These are phyloP conservation scores for Platycnemis pennipes DNA, from an alignment of 2,888 invertebrate genomes.

Conservation along the genomic window DNA sequence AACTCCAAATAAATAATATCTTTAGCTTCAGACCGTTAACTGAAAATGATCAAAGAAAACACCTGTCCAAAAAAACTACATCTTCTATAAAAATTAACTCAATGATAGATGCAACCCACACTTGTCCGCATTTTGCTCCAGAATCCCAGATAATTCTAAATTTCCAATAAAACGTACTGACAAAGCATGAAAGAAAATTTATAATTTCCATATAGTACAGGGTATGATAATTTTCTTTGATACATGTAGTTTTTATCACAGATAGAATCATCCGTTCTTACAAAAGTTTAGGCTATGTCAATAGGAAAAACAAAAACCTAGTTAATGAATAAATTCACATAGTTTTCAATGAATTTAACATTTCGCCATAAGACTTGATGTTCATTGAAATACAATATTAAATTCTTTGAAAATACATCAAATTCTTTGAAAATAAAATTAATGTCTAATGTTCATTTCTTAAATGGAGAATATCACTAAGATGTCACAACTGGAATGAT, in stretches of 20 bases:
- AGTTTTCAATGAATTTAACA: not conserved
- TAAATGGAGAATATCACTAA: not conserved
- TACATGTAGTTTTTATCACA: not conserved
- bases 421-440: not conserved
- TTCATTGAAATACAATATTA: too few species aligned
- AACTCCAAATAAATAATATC: too few species aligned
- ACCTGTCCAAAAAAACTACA: too few species aligned
- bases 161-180: not conserved
- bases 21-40: too few species aligned
- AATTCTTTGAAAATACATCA: too few species aligned
- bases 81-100: too few species aligned
- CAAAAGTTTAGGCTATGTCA: not conserved
- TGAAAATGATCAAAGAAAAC: too few species aligned
- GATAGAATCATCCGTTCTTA: not conserved
- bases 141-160: not conserved
- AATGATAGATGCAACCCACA: too few species aligned
- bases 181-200: not conserved
- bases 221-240: not conserved
- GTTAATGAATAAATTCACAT: not conserved
- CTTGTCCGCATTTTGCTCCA: too few species aligned
- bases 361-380: not conserved
- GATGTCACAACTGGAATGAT: not conserved
- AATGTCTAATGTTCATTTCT: not conserved
- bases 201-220: slow-evolving; percentile 7
- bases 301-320: not conserved